Evolutionary conservation across 2,113 vertebrate species (phyloP).

Genomic region (pig (Sus scrofa)): T2T-Sscrofa CM000823.6:41952001-41952500

Average conservation of each 20-base stretch:
- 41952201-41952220: slow-evolving; percentile 47
- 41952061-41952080: background rate
- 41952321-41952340: too few relatives aligned
- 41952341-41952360: too few relatives aligned
- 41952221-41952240: too few relatives aligned
- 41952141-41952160: background rate
- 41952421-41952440: too few relatives aligned
- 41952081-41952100: background rate
- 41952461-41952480: background rate
- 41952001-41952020: background rate
- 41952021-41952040: background rate
- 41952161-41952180: background rate
- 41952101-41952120: background rate
- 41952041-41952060: background rate
- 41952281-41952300: too few relatives aligned
- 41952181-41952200: background rate
- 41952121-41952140: slow-evolving; percentile 3
- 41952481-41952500: background rate
- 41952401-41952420: too few relatives aligned
- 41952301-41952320: too few relatives aligned
- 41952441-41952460: too few relatives aligned
- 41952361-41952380: too few relatives aligned
- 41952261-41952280: too few relatives aligned
- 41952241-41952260: too few relatives aligned
- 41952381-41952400: too few relatives aligned